Base-by-base conservation (phyloP, 2,888 invertebrate species). In the Yponomeuta malinellus region DNA sequence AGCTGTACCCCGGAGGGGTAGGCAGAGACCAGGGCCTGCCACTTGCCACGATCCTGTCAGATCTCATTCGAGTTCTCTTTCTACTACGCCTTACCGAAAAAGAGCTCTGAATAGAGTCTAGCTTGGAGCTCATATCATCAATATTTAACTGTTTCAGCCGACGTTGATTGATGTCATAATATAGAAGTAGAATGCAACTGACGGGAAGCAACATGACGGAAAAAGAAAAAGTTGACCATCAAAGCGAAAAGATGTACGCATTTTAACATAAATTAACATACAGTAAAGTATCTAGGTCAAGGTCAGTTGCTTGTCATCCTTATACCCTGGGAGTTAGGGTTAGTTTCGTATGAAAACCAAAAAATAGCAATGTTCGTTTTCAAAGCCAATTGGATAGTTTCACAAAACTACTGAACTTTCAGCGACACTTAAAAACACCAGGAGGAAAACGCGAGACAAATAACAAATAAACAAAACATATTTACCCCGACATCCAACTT, bases 401-500 rank as follows among this genome's bases (percentile, higher is more conserved):
- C 15, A 59, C 12, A 59, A 59, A 12, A 59, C 8, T 15, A 15
- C 10, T 52, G 6, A 10, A 52, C 12, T 52, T 52, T 52, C 10
- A 52, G 52, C 52, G 10, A 52, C 10, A 59, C 12, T 12, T 59
- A 59, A 15, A 15, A 59, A 15, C 23, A 59, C 6, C 6, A 43
- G 8, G 43, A 43, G 43, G 43, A 43, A 43, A 43, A 43, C 8
- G 43, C 43, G 43, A 43, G 9, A 43, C 1, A 43, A 43, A 5
- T 6, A 43, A 43, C 43, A 43, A 43, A 43, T 43, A 68, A 43
- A 43, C 37, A 52, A 52, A 63, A 63, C 63, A 70, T 70, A 68
- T 48, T 68, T 68, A 70, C 70, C 70, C 0, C 33, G 33, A 15
- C 23, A 31, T 59, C 8, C n/a, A 48, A 37, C 70, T 70, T 70